Evolutionary conservation across 2,797 vertebrate species (phyloP).

Genomic region (Pantherophis alleghaniensis): DNA sequence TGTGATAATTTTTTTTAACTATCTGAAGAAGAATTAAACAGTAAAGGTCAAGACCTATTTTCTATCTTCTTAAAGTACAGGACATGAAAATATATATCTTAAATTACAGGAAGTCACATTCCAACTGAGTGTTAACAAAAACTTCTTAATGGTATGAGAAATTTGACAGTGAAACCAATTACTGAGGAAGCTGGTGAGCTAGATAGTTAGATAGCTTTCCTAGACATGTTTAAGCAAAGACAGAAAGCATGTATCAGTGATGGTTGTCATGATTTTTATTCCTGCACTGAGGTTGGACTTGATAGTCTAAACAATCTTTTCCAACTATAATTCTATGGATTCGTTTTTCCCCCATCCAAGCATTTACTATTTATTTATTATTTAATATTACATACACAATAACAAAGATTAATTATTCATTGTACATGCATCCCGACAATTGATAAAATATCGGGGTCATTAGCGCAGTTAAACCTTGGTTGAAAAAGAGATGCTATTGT

Average conservation of each 20-base stretch:
- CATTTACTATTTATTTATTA: not conserved
- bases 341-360: not conserved
- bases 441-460: not conserved
- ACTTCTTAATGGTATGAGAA: not conserved
- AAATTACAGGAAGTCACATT: not conserved
- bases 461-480: not conserved
- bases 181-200: not conserved
- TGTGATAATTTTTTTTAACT: not conserved
- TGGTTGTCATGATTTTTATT: not conserved
- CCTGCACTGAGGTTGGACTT: not conserved
- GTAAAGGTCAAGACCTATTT: not conserved
- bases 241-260: not conserved
- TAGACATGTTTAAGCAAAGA: not conserved
- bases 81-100: not conserved
- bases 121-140: not conserved
- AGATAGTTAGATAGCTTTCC: not conserved
- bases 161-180: not conserved
- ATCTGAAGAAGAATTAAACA: not conserved
- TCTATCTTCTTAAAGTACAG: not conserved
- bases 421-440: not conserved
- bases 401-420: not conserved
- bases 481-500: not conserved
- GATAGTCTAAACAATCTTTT: not conserved
- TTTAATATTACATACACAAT: not conserved
- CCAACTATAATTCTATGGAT: not conserved